Base-by-base conservation (phyloP, 2,797 vertebrate species). In the Anas bahamensis region DNA sequence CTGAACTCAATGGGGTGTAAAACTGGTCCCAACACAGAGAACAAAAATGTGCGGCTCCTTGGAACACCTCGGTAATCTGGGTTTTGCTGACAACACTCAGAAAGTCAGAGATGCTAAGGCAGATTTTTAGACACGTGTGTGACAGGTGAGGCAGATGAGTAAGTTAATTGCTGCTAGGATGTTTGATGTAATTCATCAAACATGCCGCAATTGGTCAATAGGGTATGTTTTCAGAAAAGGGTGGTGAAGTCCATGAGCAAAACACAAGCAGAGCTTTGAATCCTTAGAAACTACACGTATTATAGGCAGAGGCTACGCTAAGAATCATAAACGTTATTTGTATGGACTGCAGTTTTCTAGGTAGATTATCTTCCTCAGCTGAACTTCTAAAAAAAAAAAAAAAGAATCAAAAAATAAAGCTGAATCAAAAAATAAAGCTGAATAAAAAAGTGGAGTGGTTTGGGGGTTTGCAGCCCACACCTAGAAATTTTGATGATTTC, bases 111-210 rank as follows among this genome's bases (percentile, higher is more conserved):
- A 26, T 63, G 70, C 56, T 41, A 79, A 86, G 64, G 57, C 65
- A 79, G 95, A 86, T 86, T 94, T 94, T 95, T 96, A 91, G 94
- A 82, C 83, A 60, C 86, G 77, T 1, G 2, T 84, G 83, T 96
- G 96, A 91, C 80, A 86, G 88, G 89, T 88, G 71, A 90, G 89
- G 93, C 83, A 92, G 80, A 86, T 66, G 89, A 94, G 88, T 21
- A 28, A 66, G 74, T 86, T 94, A 96, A 92, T 94, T 94, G 93
- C 94, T 76, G 74, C 89, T 59, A 35, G 60, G 81, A 83, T 90
- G 83, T 94, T 95, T 86, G 94, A 44, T 44, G 42, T 44, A 44
- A 44, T 44, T 44, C 42, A 19, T 44, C 42, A 44, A 96, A 84
- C 74, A 86, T 35, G 41, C 77, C 1, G 0, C 86, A 95, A 79